Evolutionary conservation across 2,797 vertebrate genomes (phyloP), one percentile per base, ranked within the genome.

Genomic region (Philypnodon macrostomus): DNA sequence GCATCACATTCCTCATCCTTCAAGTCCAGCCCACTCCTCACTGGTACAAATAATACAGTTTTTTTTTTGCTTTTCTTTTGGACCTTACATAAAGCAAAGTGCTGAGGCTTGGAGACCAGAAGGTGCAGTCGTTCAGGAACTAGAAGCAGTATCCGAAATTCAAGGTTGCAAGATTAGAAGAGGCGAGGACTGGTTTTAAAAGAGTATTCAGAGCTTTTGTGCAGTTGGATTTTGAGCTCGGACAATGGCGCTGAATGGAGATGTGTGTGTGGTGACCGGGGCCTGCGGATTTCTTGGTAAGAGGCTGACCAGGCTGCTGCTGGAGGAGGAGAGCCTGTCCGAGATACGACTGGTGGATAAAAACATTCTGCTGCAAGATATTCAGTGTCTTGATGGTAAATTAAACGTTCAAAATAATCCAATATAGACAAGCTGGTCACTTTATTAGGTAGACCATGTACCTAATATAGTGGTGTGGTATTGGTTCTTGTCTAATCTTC

Each of bases 211-310:
- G 38, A 27, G 8, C 12, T 16, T 11, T 39, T 7, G 12, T 2
- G 29, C 34, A 21, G 4, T 14, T 0, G 3, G 12, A 15, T 11
- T 4, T 17, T 30, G 3, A 21, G 7, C 8, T 18, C 29, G 33
- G 13, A 53, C 27, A 2, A 91, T 91, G 90, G 81, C 86, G 75
- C 81, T 95, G 79, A 66, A 59, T 0, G 89, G 90, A 1, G 87
- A 92, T 7, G 90, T 89, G 50, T 96, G 93, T 33, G 84, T 97
- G 63, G 90, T 98, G 79, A 98, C 94, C 0, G 96, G 96, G 47
- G 96, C 93, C 2, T 83, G 88, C 34, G 96, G 96, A 1, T 97
- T 99, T 64, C 85, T 99, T 57, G 96, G 96, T 1, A 85, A 76
- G 62, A 90, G 83, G 58, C 89, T 96, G 23, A 55, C 94, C 45